These are phyloP conservation scores for Drosophila mayaguana DNA, from an alignment of 2,888 invertebrate species.

Conservation along the genomic window DNA sequence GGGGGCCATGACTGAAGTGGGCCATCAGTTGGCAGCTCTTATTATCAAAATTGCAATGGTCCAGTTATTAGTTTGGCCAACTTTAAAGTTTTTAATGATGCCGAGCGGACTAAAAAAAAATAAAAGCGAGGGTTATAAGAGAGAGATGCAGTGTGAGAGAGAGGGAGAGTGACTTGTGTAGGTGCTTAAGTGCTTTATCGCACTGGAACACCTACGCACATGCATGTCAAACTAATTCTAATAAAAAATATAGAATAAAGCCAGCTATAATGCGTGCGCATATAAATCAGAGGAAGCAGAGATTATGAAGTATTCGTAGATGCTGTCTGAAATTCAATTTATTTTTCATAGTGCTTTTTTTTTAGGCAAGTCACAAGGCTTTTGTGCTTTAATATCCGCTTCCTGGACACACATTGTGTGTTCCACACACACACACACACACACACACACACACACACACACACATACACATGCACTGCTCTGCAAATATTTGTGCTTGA, in stretches of 20 bases:
- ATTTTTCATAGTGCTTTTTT: slow-evolving; percentile 21
- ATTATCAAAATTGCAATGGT: slow-evolving; percentile 31
- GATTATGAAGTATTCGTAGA: slow-evolving; percentile 18
- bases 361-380: slow-evolving; percentile 9
- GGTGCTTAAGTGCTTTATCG: slow-evolving; percentile 60
- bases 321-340: slow-evolving; percentile 47
- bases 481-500: slow-evolving; percentile 45
- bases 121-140: neutral
- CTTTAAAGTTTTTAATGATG: slow-evolving; percentile 30
- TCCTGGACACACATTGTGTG: slow-evolving; percentile 59
- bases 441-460: neutral
- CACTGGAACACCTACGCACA: slow-evolving; percentile 16
- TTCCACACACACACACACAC: slow-evolving; percentile 7
- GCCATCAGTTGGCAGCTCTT: slow-evolving; percentile 26
- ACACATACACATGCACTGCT: slow-evolving; percentile 7
- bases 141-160: neutral
- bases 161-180: neutral
- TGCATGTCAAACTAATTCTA: slow-evolving; percentile 25
- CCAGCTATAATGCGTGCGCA: slow-evolving; percentile 23
- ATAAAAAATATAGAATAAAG: slow-evolving; percentile 7
- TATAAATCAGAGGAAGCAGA: slow-evolving; percentile 36
- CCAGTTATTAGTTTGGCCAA: slow-evolving; percentile 44
- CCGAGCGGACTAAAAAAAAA: neutral
- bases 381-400: slow-evolving; percentile 72
- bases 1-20: neutral